Percentiles rank a stretch among this genome's conserved stretches.
Conservation (phyloP, 2,797 vertebrate genomes). For the Enteromius treurensis region DNA sequence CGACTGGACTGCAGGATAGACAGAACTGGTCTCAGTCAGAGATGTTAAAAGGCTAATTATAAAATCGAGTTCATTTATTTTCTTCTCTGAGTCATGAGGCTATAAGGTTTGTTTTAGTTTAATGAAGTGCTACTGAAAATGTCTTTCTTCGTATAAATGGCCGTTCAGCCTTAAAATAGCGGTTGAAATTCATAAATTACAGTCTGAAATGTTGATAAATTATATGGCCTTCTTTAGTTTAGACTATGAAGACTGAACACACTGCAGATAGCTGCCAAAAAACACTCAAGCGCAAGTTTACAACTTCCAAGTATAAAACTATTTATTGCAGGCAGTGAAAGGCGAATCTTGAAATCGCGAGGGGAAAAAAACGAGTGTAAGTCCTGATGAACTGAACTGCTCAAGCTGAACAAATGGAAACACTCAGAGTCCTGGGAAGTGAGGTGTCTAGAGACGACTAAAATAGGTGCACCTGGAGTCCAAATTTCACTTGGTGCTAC, state of each 20-base stretch:
- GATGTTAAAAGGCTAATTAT: slow-evolving; percentile 37
- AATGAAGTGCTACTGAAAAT: slow-evolving; percentile 18
- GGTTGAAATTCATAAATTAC: slow-evolving; percentile 42
- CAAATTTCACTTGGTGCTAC: slow-evolving; percentile 55
- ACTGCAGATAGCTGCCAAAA: slow-evolving; percentile 57
- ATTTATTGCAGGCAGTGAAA: slow-evolving; percentile 61
- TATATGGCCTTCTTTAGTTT: slow-evolving; percentile 42
- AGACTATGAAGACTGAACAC: slow-evolving; percentile 53
- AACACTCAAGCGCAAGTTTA: slow-evolving; percentile 60
- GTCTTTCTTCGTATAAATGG: slow-evolving; percentile 44
- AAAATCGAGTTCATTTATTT: slow-evolving; percentile 4
- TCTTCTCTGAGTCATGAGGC: neutral
- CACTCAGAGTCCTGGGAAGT: slow-evolving; percentile 47
- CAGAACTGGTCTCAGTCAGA: slow-evolving; percentile 20
- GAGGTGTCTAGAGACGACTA: slow-evolving; percentile 54
- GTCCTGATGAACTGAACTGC: slow-evolving; percentile 50
- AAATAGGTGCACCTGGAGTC: slow-evolving; percentile 58
- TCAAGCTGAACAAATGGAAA: slow-evolving; percentile 54
- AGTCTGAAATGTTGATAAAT: slow-evolving; percentile 54
- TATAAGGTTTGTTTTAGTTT: neutral
- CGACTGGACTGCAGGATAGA: neutral
- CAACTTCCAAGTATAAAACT: slow-evolving; percentile 64
- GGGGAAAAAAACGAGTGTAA: slow-evolving; percentile 3
- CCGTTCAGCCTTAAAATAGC: slow-evolving; percentile 40
- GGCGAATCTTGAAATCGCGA: slow-evolving; percentile 49